Percentiles rank a stretch among this genome's conserved stretches.
Conservation (phyloP, 2,888 invertebrate genomes). For the Phorcus lineatus region DNA sequence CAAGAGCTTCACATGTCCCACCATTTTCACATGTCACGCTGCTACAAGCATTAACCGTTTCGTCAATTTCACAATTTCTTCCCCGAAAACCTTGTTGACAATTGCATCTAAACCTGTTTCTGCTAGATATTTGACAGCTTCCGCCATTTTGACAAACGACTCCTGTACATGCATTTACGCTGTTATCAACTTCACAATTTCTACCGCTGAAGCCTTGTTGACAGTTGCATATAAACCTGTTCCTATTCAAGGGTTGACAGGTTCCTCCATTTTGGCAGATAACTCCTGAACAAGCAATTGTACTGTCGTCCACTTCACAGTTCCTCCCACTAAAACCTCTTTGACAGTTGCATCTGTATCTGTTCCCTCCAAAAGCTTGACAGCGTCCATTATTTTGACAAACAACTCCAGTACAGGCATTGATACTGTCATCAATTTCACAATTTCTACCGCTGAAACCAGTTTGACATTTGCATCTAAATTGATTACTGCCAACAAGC, state of each 20-base stretch:
- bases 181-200: constrained; percentile 3
- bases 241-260: not conserved
- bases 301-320: not conserved
- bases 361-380: not conserved
- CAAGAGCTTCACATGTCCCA: not conserved
- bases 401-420: not conserved
- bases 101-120: not conserved
- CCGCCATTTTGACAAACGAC: too few relatives aligned
- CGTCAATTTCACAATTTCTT: not conserved
- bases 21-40: constrained; percentile 22
- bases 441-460: constrained; percentile 16
- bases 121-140: too few relatives aligned
- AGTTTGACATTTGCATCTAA: not conserved
- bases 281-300: too few relatives aligned
- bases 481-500: not conserved
- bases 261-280: not conserved
- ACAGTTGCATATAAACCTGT: not conserved
- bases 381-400: constrained; percentile 11
- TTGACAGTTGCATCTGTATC: not conserved
- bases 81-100: constrained; percentile 9
- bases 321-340: not conserved
- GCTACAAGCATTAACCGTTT: not conserved
- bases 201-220: not conserved
- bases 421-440: constrained; percentile 1
- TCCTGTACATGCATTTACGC: too few relatives aligned